Conservation (phyloP, 1,140 invertebrate genomes). For the Yoshiicerus persimilis region DNA sequence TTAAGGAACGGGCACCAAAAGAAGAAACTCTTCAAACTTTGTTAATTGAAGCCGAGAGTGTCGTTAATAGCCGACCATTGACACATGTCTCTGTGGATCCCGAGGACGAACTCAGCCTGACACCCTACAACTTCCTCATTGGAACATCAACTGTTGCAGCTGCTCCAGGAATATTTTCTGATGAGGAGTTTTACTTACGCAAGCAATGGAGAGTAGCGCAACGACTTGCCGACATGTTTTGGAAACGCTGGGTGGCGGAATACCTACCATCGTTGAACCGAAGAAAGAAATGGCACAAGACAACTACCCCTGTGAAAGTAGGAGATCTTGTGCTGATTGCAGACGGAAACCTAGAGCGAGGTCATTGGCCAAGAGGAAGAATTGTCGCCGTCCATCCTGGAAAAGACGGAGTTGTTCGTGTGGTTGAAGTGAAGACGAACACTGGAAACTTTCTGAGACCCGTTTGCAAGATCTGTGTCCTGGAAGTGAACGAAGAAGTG, state of each 20-base stretch:
- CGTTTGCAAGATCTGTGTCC: not conserved
- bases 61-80: too few relatives aligned
- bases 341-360: not conserved
- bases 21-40: too few relatives aligned
- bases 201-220: slow-evolving; percentile 28
- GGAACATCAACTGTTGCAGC: too few relatives aligned
- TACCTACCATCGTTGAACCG: not conserved
- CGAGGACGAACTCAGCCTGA: too few relatives aligned
- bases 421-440: not conserved
- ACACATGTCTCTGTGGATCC: too few relatives aligned
- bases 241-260: not conserved
- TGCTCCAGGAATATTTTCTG: not conserved
- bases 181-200: not conserved
- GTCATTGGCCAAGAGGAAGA: not conserved
- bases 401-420: not conserved
- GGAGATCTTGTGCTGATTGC: not conserved
- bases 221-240: not conserved
- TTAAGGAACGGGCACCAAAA: too few relatives aligned
- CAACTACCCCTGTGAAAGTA: not conserved
- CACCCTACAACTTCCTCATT: too few relatives aligned
- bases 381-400: not conserved
- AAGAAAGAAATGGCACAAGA: not conserved
- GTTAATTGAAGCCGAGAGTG: too few relatives aligned
- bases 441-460: not conserved
- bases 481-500: not conserved